phyloP scores from a whole-genome alignment of 2,888 invertebrate genomes.

The Leptinotarsa haldemani region DNA sequence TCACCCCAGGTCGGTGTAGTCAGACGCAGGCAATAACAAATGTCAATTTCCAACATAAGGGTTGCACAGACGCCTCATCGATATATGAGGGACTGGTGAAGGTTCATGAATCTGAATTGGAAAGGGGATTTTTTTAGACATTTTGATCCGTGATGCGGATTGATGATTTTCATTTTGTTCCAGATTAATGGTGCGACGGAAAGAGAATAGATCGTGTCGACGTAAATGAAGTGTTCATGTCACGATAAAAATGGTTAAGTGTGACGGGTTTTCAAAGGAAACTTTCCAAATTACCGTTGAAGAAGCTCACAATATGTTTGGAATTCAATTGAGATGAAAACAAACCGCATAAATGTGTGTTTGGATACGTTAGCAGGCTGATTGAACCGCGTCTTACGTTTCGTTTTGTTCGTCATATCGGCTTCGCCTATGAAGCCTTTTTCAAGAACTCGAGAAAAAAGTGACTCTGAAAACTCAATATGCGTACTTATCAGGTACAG shows the following conservation, averaged over 20 bases:
- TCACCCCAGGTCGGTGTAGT: constrained; percentile 23
- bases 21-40: constrained; percentile 35
- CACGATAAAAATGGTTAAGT: background rate
- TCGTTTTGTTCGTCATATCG: no score
- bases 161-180: constrained; percentile 14
- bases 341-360: no score
- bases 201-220: background rate
- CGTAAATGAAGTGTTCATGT: background rate
- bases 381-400: no score
- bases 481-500: no score
- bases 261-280: no score
- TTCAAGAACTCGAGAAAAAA: no score
- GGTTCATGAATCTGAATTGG: constrained; percentile 17
- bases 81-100: constrained; percentile 12
- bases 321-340: no score
- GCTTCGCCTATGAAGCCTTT: no score
- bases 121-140: constrained; percentile 5
- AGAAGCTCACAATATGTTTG: no score
- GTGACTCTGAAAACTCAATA: no score
- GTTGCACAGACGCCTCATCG: constrained; percentile 17
- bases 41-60: constrained; percentile 36
- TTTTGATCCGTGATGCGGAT: background rate
- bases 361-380: no score
- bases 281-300: no score
- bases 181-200: constrained; percentile 2